Percentiles rank a stretch among this genome's conserved stretches.
These are phyloP conservation scores for Drosophila novamexicana DNA, from an alignment of 1,140 invertebrate species.

Conservation along the genomic window DNA sequence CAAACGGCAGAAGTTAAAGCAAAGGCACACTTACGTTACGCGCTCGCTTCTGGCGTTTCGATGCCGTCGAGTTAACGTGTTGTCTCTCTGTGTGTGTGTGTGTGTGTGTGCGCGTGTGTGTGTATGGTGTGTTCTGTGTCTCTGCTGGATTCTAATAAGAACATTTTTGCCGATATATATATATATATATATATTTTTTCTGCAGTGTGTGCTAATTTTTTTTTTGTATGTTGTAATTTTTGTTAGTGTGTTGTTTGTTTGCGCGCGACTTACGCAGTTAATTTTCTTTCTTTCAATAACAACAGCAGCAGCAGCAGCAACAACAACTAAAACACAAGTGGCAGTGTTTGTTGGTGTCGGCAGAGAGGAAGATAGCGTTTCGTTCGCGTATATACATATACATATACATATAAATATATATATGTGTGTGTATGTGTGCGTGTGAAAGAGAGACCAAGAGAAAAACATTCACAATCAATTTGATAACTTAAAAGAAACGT, in stretches of 20 bases:
- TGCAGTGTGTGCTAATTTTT: conserved; percentile 17
- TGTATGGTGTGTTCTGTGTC: conserved; percentile 11
- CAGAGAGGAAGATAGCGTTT: conserved; percentile 28
- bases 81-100: conserved; percentile 20
- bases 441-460: conserved; percentile 13
- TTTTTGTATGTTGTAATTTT: conserved; percentile 9
- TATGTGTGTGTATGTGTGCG: conserved; percentile 20
- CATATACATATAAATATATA: neutral
- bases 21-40: conserved; percentile 50
- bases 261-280: conserved; percentile 43
- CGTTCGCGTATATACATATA: conserved; percentile 1
- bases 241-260: conserved; percentile 30
- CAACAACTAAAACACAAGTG: conserved; percentile 48
- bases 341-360: conserved; percentile 55
- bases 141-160: conserved; percentile 44
- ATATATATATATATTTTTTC: conserved; percentile 3
- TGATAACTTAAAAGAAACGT: conserved; percentile 45
- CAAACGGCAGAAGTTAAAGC: conserved; percentile 13
- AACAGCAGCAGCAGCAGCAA: conserved; percentile 41
- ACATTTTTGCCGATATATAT: conserved; percentile 10
- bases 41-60: conserved; percentile 34
- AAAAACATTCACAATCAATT: conserved; percentile 47
- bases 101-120: conserved; percentile 23
- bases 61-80: conserved; percentile 40
- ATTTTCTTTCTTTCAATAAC: conserved; percentile 39